Evolutionary conservation across 2,113 vertebrate species (phyloP).

Genomic region (Rhea americana): DNA sequence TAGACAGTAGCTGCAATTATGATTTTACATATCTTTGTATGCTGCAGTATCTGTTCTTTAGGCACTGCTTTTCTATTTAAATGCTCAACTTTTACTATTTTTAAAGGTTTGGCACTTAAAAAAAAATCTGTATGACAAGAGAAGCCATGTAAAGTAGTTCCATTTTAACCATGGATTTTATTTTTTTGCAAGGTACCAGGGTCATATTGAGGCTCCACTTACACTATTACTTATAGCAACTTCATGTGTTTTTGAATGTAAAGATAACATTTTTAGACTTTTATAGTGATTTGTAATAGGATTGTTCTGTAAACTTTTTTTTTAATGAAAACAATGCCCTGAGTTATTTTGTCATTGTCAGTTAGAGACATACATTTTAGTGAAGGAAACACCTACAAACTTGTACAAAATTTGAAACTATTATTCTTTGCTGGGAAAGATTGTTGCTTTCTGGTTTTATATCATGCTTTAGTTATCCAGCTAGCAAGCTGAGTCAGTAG

Average conservation of each 20-base stretch:
- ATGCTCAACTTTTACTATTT: background rate
- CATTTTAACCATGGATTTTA: background rate
- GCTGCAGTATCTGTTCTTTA: background rate
- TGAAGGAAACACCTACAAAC: background rate
- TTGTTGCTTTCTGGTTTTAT: background rate
- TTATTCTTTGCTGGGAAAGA: background rate
- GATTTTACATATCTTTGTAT: background rate
- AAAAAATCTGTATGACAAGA: background rate
- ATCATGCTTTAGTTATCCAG: background rate
- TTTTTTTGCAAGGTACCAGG: background rate
- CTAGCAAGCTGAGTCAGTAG: background rate
- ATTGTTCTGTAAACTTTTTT: background rate
- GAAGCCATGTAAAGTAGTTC: background rate
- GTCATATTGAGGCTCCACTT: background rate
- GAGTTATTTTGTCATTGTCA: background rate
- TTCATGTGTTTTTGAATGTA: background rate
- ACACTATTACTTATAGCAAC: background rate
- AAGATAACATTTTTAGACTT: background rate
- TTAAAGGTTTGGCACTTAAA: background rate
- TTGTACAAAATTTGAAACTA: background rate
- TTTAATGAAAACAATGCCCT: background rate
- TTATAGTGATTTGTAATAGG: background rate
- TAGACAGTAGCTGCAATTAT: background rate
- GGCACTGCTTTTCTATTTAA: background rate
- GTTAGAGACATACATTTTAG: background rate